phyloP scores from a whole-genome alignment of 2,888 invertebrate genomes.

The Trachelus troglodyta region DNA sequence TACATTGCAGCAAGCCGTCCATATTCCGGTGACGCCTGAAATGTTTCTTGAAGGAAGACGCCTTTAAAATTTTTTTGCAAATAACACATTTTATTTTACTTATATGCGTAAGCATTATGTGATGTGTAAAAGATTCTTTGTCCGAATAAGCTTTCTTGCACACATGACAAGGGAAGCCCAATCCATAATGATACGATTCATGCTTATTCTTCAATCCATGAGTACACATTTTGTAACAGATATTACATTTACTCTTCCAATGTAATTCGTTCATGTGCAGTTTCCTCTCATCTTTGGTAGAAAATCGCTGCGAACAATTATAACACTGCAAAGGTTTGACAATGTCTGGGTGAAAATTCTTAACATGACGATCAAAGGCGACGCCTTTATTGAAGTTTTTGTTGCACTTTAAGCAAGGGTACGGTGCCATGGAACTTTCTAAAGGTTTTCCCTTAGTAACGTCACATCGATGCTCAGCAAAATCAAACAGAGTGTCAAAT shows the following conservation, averaged over 20 bases:
- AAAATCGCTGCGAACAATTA: constrained; percentile 41
- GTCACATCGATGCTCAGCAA: neutral
- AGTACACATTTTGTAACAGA: constrained; percentile 17
- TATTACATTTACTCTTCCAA: constrained; percentile 8
- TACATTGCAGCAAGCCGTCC: constrained; percentile 32
- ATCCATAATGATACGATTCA: constrained; percentile 51
- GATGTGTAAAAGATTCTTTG: constrained; percentile 29
- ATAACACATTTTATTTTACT: constrained; percentile 28
- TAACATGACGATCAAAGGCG: constrained; percentile 45
- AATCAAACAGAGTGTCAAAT: neutral
- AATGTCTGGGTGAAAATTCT: constrained; percentile 34
- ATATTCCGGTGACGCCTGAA: constrained; percentile 27
- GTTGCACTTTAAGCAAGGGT: neutral
- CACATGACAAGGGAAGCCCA: constrained; percentile 52
- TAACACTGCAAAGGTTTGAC: constrained; percentile 39
- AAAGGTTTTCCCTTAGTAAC: constrained; percentile 1
- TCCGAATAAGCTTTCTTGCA: constrained; percentile 48
- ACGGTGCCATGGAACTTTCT: constrained; percentile 5
- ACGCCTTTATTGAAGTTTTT: neutral
- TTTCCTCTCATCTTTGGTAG: constrained; percentile 27
- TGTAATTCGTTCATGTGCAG: constrained; percentile 40
- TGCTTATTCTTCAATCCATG: constrained; percentile 32
- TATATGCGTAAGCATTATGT: constrained; percentile 17
- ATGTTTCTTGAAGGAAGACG: constrained; percentile 29
- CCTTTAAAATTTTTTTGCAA: constrained; percentile 33